Percentiles rank a stretch among this genome's conserved stretches.
phyloP scores from a whole-genome alignment of 2,888 invertebrate genomes.

The Allacma fusca region DNA sequence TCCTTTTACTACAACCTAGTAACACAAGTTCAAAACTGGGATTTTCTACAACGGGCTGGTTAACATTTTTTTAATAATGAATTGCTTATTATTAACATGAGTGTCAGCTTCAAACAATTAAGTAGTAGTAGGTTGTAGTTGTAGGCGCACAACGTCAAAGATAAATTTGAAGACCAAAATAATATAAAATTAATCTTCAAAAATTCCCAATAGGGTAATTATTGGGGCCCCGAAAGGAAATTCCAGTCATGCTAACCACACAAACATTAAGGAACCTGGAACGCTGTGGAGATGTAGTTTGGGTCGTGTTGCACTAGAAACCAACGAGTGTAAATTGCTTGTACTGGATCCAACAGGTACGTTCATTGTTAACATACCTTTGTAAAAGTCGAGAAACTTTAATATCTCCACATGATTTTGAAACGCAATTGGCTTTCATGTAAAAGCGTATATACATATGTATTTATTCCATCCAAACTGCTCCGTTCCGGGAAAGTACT shows the following conservation, averaged over 20 bases:
- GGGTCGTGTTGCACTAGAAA: conserved; percentile 53
- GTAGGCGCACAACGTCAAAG: too few relatives aligned
- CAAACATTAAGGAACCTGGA: conserved; percentile 67
- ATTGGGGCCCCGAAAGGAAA: conserved; percentile 70
- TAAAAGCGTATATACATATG: too few relatives aligned
- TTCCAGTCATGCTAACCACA: conserved; percentile 65
- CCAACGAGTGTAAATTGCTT: conserved; percentile 64
- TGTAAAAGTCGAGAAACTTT: too few relatives aligned
- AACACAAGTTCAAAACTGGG: background rate
- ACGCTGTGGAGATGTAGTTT: conserved; percentile 67
- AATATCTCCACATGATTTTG: too few relatives aligned
- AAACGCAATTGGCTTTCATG: too few relatives aligned
- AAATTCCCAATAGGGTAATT: conserved; percentile 68
- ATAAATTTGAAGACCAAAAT: background rate
- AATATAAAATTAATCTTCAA: background rate
- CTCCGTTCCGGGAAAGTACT: background rate
- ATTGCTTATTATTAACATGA: too few relatives aligned
- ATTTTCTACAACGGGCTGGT: conserved; percentile 28
- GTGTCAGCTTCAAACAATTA: too few relatives aligned
- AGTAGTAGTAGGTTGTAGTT: background rate
- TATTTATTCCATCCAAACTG: background rate
- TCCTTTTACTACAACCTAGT: background rate
- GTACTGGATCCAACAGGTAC: conserved; percentile 65
- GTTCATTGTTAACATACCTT: too few relatives aligned
- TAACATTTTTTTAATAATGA: too few relatives aligned